Evolutionary conservation across 2,888 invertebrate genomes (phyloP).

Genomic region (Lasioglossum lativentre): DNA sequence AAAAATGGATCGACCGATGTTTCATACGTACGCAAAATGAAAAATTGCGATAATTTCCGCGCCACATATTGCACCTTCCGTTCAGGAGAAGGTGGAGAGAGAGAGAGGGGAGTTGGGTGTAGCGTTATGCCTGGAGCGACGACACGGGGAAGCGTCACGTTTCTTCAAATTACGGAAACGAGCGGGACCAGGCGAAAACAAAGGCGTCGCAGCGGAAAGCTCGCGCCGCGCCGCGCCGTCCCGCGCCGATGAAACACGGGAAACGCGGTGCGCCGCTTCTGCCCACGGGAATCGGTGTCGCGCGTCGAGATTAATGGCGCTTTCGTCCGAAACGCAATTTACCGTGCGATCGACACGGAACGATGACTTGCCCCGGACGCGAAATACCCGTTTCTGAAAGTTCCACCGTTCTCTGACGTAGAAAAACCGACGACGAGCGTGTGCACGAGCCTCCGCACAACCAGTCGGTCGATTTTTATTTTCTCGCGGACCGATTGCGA

Average conservation of each 20-base stretch:
- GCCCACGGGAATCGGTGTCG: constrained; percentile 60
- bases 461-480: constrained; percentile 9
- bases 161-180: constrained; percentile 52
- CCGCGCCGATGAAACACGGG: constrained; percentile 43
- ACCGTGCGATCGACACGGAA: constrained; percentile 69
- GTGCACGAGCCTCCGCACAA: background rate
- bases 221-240: background rate
- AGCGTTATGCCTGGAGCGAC: background rate
- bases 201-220: constrained; percentile 58
- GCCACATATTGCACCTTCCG: background rate
- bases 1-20: background rate
- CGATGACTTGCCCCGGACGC: constrained; percentile 63
- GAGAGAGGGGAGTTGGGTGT: background rate
- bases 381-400: constrained; percentile 32
- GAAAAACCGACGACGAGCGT: constrained; percentile 32
- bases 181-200: constrained; percentile 45
- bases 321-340: constrained; percentile 70
- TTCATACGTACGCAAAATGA: background rate
- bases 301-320: constrained; percentile 67
- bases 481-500: constrained; percentile 8
- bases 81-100: background rate
- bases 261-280: constrained; percentile 45
- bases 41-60: constrained; percentile 4
- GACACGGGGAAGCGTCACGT: constrained; percentile 32
- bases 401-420: constrained; percentile 21